Percentiles rank a stretch among this genome's conserved stretches.
These are phyloP conservation scores for Argopecten irradians DNA, from an alignment of 1,140 invertebrate genomes.

Conservation along the genomic window DNA sequence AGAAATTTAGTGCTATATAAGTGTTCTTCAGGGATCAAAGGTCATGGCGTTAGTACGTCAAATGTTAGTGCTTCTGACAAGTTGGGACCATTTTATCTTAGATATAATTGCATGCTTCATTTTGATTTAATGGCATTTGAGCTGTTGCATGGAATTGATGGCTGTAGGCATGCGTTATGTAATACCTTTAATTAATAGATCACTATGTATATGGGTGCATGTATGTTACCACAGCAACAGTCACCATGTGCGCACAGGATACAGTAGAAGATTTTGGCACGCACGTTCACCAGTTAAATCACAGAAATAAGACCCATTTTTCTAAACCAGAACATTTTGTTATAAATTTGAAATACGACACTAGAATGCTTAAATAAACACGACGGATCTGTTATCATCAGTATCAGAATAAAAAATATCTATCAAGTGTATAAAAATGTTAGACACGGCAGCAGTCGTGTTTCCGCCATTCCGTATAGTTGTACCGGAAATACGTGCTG, in stretches of 20 bases:
- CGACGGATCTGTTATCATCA: background rate
- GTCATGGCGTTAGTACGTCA: too few relatives aligned
- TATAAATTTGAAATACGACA: background rate
- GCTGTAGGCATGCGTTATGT: background rate
- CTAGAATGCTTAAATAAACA: background rate
- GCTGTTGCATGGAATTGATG: too few relatives aligned
- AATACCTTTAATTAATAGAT: background rate
- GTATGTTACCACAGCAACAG: conserved; percentile 14
- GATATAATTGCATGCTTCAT: background rate
- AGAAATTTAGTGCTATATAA: too few relatives aligned
- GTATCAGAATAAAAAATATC: background rate
- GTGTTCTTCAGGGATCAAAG: too few relatives aligned
- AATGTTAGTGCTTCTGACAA: too few relatives aligned
- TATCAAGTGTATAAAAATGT: background rate
- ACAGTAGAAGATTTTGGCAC: background rate
- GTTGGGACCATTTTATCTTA: background rate
- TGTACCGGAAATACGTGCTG: background rate
- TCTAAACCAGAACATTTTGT: background rate
- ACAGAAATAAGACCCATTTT: background rate
- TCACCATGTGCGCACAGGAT: conserved; percentile 3
- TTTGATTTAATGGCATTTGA: background rate
- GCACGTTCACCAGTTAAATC: background rate
- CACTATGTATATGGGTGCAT: too few relatives aligned
- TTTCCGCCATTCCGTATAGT: background rate
- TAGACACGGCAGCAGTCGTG: background rate